Percentiles rank a stretch among this genome's conserved stretches.
Evolutionary conservation across 1,140 invertebrate genomes (phyloP).

Genomic region (Heliothis virescens): DNA sequence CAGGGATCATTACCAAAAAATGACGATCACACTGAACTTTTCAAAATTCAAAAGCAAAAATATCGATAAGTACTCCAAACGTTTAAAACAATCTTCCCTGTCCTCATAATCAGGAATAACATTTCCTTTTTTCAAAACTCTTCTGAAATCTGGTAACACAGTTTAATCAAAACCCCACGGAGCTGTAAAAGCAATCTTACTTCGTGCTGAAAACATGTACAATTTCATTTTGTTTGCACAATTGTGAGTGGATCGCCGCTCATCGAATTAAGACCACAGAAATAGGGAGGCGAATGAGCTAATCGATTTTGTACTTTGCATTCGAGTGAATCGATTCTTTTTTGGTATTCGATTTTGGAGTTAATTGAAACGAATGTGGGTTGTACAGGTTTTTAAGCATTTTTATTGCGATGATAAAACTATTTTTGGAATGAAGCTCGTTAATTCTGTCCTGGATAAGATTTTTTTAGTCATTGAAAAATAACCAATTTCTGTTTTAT

Average conservation of each 20-base stretch:
- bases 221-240: slow-evolving; percentile 18
- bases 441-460: too few relatives aligned
- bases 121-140: slow-evolving; percentile 8
- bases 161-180: slow-evolving; percentile 28
- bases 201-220: not conserved
- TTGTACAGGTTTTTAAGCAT: too few relatives aligned
- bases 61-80: not conserved
- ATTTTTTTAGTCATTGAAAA: too few relatives aligned
- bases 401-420: too few relatives aligned
- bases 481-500: too few relatives aligned
- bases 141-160: slow-evolving; percentile 1
- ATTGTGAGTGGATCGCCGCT: slow-evolving; percentile 1
- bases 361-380: too few relatives aligned
- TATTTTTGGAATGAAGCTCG: too few relatives aligned
- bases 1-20: too few relatives aligned
- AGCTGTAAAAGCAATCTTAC: slow-evolving; percentile 32
- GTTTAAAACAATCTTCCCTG: not conserved
- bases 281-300: not conserved
- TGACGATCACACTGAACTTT: too few relatives aligned
- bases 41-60: too few relatives aligned
- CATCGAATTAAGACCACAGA: slow-evolving; percentile 18
- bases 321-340: too few relatives aligned
- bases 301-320: not conserved
- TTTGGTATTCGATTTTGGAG: too few relatives aligned
- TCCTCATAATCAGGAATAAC: not conserved